Percentiles rank a stretch among this genome's conserved stretches.
Conservation (phyloP, 2,797 vertebrate species). For the Spinus olivaceus region DNA sequence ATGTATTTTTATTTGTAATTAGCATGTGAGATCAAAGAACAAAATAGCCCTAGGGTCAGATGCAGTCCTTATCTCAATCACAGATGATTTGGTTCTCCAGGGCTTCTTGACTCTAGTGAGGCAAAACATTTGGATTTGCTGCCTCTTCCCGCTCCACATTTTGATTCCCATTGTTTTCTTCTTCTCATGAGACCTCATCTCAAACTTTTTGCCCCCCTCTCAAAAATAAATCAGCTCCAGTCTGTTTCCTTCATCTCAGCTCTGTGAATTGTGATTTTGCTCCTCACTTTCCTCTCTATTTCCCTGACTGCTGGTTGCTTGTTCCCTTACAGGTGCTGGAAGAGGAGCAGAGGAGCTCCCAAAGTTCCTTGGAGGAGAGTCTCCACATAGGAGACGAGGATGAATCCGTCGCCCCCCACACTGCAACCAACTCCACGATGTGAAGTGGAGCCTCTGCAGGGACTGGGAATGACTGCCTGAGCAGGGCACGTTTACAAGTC, state of each 20-base stretch:
- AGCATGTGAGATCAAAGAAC: not conserved
- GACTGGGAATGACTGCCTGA: not conserved
- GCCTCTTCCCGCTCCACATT: not conserved
- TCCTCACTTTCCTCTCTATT: not conserved
- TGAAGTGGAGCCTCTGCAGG: constrained; percentile 74
- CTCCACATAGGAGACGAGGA: constrained; percentile 66
- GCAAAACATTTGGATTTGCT: not conserved
- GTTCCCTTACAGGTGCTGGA: constrained; percentile 72
- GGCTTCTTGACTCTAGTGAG: not conserved
- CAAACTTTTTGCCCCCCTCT: not conserved
- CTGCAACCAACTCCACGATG: constrained; percentile 72
- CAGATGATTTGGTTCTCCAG: not conserved
- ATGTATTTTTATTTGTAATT: not conserved
- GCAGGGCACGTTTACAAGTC: not conserved
- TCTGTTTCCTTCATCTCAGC: not conserved
- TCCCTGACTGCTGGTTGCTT: not conserved
- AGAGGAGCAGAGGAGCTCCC: constrained; percentile 78
- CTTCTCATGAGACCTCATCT: not conserved
- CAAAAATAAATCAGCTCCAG: not conserved
- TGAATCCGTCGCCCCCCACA: constrained; percentile 71
- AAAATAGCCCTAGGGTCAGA: not conserved
- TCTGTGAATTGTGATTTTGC: not conserved
- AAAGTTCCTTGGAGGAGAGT: constrained; percentile 76
- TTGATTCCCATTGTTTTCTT: not conserved
- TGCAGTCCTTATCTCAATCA: not conserved